phyloP scores from a whole-genome alignment of 2,113 vertebrate species.

The Pyrgilauda ruficollis region DNA sequence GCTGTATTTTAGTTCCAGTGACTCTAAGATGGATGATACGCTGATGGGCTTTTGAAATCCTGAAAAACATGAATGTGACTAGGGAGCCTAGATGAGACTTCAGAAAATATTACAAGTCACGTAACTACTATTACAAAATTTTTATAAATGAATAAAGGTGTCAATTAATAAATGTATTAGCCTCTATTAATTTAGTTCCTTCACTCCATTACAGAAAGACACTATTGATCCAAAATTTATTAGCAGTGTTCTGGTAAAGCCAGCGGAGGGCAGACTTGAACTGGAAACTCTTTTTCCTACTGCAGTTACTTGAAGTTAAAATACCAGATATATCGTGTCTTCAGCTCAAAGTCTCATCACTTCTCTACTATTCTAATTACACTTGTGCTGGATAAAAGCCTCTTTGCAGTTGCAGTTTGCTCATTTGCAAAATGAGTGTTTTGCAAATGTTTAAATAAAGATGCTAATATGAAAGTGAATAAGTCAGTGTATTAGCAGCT shows the following conservation, averaged over 20 bases:
- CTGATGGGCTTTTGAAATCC: not conserved
- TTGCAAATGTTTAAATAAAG: conserved; percentile 19
- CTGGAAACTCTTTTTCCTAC: not conserved
- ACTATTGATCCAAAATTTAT: not conserved
- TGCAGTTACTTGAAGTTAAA: not conserved
- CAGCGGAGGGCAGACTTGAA: conserved; percentile 60
- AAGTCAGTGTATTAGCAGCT: not conserved
- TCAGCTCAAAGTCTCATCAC: not conserved
- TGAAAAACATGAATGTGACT: not conserved
- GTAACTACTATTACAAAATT: not conserved
- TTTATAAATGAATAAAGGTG: not conserved
- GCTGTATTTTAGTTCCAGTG: not conserved
- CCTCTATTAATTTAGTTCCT: not conserved
- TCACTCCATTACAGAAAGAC: not conserved
- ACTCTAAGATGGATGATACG: not conserved
- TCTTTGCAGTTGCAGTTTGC: conserved; percentile 4
- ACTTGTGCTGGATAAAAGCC: not conserved
- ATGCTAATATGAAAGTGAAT: not conserved
- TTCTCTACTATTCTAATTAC: conserved; percentile 8
- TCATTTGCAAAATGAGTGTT: conserved; percentile 16
- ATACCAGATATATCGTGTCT: not conserved
- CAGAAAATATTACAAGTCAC: not conserved
- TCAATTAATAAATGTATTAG: not conserved
- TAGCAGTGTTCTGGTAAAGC: not conserved
- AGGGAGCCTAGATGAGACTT: not conserved